Evolutionary conservation across 30 jellyfish, hydroid and myxozoan genomes (phyloP).

Genomic region (Chironex yamaguchii): DNA sequence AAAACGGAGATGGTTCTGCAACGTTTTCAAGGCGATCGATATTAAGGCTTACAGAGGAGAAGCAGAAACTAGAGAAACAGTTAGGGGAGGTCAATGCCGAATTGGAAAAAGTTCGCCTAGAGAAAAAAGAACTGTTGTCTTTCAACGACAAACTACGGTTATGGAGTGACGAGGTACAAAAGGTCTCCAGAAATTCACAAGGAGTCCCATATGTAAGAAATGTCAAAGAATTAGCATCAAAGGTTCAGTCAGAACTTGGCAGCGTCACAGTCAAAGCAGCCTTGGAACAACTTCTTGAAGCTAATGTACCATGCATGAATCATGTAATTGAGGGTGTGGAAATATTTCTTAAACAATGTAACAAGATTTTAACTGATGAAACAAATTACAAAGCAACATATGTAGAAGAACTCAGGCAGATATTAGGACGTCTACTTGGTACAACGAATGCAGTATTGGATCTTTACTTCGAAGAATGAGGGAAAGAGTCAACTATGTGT

Average conservation of each 20-base stretch:
- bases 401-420: conserved; percentile 78
- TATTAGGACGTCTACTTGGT: conserved; percentile 73
- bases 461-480: conserved; percentile 72
- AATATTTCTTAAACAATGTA: conserved; percentile 45
- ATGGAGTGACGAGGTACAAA: background rate
- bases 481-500: too few species aligned
- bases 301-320: background rate
- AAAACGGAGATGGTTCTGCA: background rate
- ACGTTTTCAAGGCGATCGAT: background rate
- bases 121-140: background rate
- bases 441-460: conserved; percentile 69
- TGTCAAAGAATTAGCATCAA: background rate
- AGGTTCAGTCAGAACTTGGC: background rate
- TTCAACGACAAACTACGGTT: background rate
- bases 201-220: background rate
- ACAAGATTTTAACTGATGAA: conserved; percentile 67
- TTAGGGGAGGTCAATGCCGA: background rate
- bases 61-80: background rate
- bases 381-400: conserved; percentile 77
- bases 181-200: background rate
- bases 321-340: conserved; percentile 52
- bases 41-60: background rate
- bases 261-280: background rate
- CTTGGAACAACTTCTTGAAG: background rate
- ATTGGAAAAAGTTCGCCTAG: background rate